Conservation (phyloP, 2,113 vertebrate species). For the Megaleporinus macrocephalus region DNA sequence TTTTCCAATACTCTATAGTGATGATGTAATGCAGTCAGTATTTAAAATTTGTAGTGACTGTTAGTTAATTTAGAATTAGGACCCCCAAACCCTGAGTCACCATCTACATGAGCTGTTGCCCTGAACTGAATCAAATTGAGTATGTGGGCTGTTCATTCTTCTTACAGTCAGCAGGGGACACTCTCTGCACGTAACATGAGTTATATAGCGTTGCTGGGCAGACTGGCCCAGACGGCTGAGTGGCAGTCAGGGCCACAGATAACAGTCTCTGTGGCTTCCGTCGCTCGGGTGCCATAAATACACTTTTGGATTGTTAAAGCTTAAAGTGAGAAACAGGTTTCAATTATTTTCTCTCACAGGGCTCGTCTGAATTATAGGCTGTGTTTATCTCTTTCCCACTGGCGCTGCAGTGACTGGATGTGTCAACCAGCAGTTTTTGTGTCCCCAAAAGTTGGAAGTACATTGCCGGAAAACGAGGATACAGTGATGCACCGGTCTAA, state of each 20-base stretch:
- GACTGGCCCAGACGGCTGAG: background rate
- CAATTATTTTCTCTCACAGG: background rate
- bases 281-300: background rate
- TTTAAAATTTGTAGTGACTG: too few species aligned
- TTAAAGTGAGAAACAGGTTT: background rate
- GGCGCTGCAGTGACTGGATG: background rate
- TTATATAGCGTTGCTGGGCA: constrained; percentile 38
- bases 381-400: background rate
- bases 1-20: too few species aligned
- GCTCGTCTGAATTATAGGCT: background rate
- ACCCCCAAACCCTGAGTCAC: too few species aligned
- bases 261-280: background rate
- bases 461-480: too few species aligned
- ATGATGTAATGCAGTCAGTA: too few species aligned
- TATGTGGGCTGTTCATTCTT: too few species aligned
- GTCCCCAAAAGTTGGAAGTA: background rate
- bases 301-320: background rate
- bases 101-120: background rate
- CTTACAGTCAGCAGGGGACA: constrained; percentile 27
- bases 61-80: too few species aligned
- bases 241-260: background rate
- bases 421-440: background rate
- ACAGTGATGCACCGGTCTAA: too few species aligned
- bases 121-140: background rate
- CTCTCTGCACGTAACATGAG: background rate